phyloP scores from a whole-genome alignment of 2,888 invertebrate genomes.

The Syrphus vitripennis region DNA sequence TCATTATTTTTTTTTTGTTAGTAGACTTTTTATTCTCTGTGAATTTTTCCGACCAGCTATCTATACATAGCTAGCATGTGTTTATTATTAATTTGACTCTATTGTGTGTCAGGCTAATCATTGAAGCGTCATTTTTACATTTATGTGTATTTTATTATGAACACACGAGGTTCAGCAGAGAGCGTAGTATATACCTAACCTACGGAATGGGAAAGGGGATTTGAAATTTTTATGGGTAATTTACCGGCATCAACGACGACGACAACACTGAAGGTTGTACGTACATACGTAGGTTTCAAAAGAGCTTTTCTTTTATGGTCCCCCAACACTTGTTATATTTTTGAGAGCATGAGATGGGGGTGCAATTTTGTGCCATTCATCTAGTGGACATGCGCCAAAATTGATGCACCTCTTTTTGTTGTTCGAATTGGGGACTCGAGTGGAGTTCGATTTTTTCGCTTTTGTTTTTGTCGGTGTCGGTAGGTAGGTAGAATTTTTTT shows the following conservation, averaged over 20 bases:
- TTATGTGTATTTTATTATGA: slow-evolving; percentile 23
- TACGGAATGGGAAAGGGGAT: background rate
- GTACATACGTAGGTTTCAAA: slow-evolving; percentile 38
- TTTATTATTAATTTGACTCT: slow-evolving; percentile 44
- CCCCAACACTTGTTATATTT: background rate
- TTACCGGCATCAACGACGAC: slow-evolving; percentile 49
- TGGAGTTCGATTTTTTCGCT: slow-evolving; percentile 63
- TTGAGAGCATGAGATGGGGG: background rate
- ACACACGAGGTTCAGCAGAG: background rate
- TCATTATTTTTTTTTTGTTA: background rate
- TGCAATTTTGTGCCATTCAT: slow-evolving; percentile 33
- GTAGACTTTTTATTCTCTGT: background rate
- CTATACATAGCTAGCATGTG: too few species aligned
- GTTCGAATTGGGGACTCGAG: slow-evolving; percentile 52
- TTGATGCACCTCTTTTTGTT: slow-evolving; percentile 40
- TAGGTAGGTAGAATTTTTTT: background rate
- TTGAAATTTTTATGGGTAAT: slow-evolving; percentile 52
- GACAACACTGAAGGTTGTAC: slow-evolving; percentile 50
- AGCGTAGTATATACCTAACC: too few species aligned
- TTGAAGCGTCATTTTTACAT: slow-evolving; percentile 54
- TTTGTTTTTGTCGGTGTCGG: slow-evolving; percentile 26
- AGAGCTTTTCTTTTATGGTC: background rate
- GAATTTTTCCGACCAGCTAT: background rate
- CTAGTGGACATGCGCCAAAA: slow-evolving; percentile 49
- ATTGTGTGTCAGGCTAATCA: slow-evolving; percentile 50